These are phyloP conservation scores for Austrofundulus limnaeus DNA, from an alignment of 2,113 vertebrate genomes.

Conservation along the genomic window DNA sequence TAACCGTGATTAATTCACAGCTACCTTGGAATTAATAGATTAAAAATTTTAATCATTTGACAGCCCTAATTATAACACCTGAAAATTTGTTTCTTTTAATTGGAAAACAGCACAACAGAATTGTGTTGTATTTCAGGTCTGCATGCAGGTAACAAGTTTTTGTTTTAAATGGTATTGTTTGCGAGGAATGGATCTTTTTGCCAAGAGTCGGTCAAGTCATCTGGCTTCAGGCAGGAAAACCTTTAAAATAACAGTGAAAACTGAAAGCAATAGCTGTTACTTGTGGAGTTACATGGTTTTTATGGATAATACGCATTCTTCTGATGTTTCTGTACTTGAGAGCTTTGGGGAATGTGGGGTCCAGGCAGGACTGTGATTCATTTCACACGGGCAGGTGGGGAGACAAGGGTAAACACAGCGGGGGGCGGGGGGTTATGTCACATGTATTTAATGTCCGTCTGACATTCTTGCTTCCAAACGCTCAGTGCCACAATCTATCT, in stretches of 20 bases:
- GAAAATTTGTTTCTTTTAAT: conserved; percentile 3
- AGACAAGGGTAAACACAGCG: conserved; percentile 7
- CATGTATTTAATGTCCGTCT: conserved; percentile 51
- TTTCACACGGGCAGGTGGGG: conserved; percentile 40
- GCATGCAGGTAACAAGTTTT: not conserved
- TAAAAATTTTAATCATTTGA: no score
- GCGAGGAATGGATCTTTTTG: not conserved
- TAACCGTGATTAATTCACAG: no score
- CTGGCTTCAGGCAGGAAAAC: not conserved
- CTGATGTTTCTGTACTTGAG: conserved; percentile 35
- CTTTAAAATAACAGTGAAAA: conserved; percentile 11
- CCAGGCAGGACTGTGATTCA: conserved; percentile 27
- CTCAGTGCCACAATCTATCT: conserved; percentile 31
- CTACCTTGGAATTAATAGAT: no score
- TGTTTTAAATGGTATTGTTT: conserved; percentile 7
- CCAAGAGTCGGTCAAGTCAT: not conserved
- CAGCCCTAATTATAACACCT: no score
- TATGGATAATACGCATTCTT: conserved; percentile 10
- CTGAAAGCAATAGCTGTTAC: conserved; percentile 6
- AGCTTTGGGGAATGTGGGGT: conserved; percentile 46
- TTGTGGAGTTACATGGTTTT: conserved; percentile 29
- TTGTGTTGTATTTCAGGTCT: not conserved
- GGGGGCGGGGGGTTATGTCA: conserved; percentile 43
- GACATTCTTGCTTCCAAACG: conserved; percentile 51
- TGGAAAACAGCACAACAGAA: conserved; percentile 14